phyloP scores from a whole-genome alignment of 2,113 vertebrate genomes.

The Terrapene triunguis region DNA sequence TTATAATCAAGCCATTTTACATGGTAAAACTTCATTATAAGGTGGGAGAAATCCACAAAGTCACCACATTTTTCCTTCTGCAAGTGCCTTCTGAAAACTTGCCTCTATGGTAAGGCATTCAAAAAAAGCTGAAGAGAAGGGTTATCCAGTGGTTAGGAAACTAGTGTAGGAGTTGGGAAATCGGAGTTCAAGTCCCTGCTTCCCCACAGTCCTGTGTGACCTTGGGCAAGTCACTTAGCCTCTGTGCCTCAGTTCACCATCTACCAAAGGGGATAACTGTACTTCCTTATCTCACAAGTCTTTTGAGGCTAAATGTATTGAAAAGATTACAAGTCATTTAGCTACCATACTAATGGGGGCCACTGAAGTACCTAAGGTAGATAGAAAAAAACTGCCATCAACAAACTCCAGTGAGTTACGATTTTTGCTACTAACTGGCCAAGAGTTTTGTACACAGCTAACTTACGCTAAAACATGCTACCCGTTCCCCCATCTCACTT shows the following conservation, averaged over 20 bases:
- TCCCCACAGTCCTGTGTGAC: neutral
- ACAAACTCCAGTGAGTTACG: neutral
- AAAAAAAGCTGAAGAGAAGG: neutral
- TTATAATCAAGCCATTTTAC: neutral
- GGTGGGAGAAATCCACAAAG: constrained; percentile 9
- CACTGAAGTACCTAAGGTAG: neutral
- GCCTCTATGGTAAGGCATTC: neutral
- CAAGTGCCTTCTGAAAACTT: neutral
- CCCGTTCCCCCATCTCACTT: neutral
- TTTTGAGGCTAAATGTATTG: neutral
- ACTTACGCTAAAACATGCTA: neutral
- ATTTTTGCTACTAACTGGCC: neutral
- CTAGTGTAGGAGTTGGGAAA: neutral
- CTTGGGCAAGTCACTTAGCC: neutral
- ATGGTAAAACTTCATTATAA: neutral
- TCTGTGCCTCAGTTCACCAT: neutral
- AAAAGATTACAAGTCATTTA: neutral
- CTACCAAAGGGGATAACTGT: neutral
- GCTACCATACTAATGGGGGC: neutral
- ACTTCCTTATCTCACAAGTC: neutral
- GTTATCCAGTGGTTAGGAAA: neutral
- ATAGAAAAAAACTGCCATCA: neutral
- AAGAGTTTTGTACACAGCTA: neutral
- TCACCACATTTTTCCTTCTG: neutral
- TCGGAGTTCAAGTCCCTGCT: neutral